Base-by-base conservation (phyloP, 2,113 vertebrate species). In the Bubo blakistoni region DNA sequence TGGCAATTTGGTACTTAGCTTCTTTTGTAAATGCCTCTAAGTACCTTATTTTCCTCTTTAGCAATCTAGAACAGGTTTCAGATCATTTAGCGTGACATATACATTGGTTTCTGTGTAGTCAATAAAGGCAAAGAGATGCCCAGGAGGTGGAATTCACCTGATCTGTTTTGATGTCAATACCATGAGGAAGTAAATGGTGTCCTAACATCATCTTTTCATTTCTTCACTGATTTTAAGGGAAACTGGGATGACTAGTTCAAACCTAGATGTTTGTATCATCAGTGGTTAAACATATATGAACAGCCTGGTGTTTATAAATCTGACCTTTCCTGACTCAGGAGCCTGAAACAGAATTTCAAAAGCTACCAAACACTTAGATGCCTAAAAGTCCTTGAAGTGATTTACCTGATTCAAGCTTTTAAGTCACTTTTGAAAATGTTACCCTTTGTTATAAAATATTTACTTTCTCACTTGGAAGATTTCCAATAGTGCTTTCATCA, bases 391-490 rank as follows among this genome's bases (percentile, higher is more conserved):
- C 78, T 78, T 76, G 72, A 71, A 61, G 9, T 58, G 67, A 79
- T 93, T 92, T 89, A 84, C 40, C 47, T 52, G 25, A 76, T 74
- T 69, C 12, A 46, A 63, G 13, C 20, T 65, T 83, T 25, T 0
- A 86, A 81, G 36, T 40, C 16, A 79, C 32, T 49, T 91, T 78
- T 72, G 55, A 86, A 88, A 94, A 84, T 34, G 27, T 44, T 89
- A 46, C 20, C 7, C 8, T 86, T 90, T 93, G n/a, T 52, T 62
- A 62, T 81, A 73, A 90, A 73, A 47, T 77, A 81, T 80, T 90
- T 95, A 21, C 67, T 95, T 93, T 94, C 77, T 61, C 46, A 72
- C 30, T 65, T 88, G 88, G 86, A 88, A 86, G 42, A 88, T 65
- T 96, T 95, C 82, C 69, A 91, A 86, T 65, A 89, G 6, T 36